phyloP scores from a whole-genome alignment of 1,140 invertebrate species.

The Globodera rostochiensis region DNA sequence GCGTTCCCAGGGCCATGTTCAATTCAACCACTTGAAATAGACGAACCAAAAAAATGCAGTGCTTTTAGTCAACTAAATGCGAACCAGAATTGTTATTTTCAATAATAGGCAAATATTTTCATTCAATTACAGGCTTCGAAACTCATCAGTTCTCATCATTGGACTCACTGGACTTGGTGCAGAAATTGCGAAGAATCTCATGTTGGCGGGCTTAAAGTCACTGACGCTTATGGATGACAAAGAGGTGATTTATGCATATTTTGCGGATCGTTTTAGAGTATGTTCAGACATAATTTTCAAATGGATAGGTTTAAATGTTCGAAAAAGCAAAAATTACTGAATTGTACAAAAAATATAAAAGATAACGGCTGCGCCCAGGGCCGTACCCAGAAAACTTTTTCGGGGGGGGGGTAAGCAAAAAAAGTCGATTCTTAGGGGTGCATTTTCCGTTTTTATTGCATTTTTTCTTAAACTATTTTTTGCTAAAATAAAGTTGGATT shows the following conservation, averaged over 20 bases:
- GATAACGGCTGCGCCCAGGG: too few species aligned
- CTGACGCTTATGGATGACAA: slow-evolving; percentile 83
- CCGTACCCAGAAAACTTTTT: too few species aligned
- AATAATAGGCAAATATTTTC: neutral
- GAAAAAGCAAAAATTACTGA: too few species aligned
- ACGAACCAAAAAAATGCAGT: too few species aligned
- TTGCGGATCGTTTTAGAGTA: neutral
- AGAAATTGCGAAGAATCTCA: slow-evolving; percentile 93
- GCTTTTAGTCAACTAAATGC: neutral
- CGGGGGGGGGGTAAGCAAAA: too few species aligned
- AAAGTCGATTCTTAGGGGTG: too few species aligned
- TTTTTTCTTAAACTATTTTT: too few species aligned
- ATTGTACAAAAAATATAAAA: too few species aligned
- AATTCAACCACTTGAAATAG: neutral
- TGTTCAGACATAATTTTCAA: neutral
- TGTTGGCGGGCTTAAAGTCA: slow-evolving; percentile 87
- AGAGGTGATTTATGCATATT: slow-evolving; percentile 67
- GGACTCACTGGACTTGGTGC: slow-evolving; percentile 86
- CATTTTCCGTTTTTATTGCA: too few species aligned
- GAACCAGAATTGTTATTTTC: neutral
- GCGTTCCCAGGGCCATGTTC: neutral
- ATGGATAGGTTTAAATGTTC: neutral
- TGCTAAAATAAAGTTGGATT: too few species aligned
- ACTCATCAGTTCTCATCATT: slow-evolving; percentile 81
- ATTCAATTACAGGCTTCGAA: slow-evolving; percentile 74